Evolutionary conservation across 2,113 vertebrate species (phyloP).

Genomic region (Macaca nemestrina): DNA sequence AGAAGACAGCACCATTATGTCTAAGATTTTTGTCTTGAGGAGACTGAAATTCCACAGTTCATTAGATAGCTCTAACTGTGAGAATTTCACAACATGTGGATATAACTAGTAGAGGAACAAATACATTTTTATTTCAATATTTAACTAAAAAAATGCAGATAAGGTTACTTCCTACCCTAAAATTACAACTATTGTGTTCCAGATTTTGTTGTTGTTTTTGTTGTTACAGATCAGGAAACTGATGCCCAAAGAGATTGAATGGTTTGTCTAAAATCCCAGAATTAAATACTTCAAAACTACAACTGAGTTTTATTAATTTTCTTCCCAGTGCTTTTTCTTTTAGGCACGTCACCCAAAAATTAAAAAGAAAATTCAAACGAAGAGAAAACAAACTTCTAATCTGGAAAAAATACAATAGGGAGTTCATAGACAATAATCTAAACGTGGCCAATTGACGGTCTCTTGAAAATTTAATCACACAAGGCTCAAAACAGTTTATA

Average conservation of each 20-base stretch:
- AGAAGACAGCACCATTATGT: neutral
- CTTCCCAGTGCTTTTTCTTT: neutral
- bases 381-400: neutral
- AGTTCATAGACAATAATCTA: constrained; percentile 49
- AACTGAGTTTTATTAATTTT: constrained; percentile 26
- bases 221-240: neutral
- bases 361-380: constrained; percentile 58
- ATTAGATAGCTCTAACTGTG: neutral
- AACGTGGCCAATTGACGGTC: constrained; percentile 13
- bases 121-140: neutral
- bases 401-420: neutral
- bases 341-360: neutral
- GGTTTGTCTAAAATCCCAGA: neutral
- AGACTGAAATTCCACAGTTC: neutral
- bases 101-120: neutral
- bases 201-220: neutral
- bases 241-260: neutral
- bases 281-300: neutral
- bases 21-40: neutral
- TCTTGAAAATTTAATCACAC: constrained; percentile 66
- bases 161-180: neutral
- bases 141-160: neutral
- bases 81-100: neutral
- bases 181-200: neutral
- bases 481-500: neutral